These are phyloP conservation scores for Anhinga rufa DNA, from an alignment of 2,113 vertebrate species.

Conservation along the genomic window DNA sequence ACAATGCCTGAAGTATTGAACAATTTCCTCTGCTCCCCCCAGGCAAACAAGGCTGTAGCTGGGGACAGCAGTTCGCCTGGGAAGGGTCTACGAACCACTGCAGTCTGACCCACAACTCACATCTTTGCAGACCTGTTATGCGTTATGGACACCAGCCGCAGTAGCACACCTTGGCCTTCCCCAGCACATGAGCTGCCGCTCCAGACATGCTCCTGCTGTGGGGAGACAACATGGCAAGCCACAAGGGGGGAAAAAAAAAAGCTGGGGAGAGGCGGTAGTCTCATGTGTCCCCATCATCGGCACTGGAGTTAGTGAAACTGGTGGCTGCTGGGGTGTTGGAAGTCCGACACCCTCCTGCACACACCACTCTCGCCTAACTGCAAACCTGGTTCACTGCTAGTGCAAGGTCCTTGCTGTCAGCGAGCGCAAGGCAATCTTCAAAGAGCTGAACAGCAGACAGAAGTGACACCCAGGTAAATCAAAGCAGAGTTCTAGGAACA, in stretches of 20 bases:
- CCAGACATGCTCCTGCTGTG: background rate
- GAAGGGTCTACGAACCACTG: background rate
- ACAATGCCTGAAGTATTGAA: background rate
- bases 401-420: background rate
- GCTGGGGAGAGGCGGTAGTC: background rate
- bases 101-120: background rate
- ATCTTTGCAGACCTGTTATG: background rate
- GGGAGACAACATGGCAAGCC: background rate
- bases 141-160: background rate
- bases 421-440: background rate
- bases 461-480: background rate
- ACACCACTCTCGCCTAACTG: background rate
- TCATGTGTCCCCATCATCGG: background rate
- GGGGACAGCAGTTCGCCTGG: background rate
- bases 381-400: background rate
- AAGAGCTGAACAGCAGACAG: background rate
- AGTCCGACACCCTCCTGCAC: background rate
- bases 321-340: background rate
- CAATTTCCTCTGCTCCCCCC: background rate
- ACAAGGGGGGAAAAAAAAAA: background rate
- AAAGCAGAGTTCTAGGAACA: background rate
- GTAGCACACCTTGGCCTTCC: background rate
- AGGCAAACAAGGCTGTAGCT: background rate
- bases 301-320: background rate
- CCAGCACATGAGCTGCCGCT: background rate